Percentiles rank a stretch among this genome's conserved stretches.
Evolutionary conservation across 2,888 invertebrate species (phyloP).

Genomic region (Polymixis lichenea): DNA sequence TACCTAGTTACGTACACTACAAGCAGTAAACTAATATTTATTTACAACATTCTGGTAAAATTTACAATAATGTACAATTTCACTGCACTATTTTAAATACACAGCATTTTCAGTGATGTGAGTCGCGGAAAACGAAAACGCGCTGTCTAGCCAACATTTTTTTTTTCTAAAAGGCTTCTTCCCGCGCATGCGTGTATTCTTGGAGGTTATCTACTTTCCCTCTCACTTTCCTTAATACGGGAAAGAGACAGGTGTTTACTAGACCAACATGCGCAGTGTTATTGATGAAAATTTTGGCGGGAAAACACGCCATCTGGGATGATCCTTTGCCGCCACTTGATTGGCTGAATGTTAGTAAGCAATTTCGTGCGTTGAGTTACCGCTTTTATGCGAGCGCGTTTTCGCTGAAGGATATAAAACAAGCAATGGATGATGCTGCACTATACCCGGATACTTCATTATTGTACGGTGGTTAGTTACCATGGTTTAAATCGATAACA

Average conservation of each 20-base stretch:
- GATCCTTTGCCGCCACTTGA: slow-evolving; percentile 54
- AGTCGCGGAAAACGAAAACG: slow-evolving; percentile 69
- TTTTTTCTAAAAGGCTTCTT: slow-evolving; percentile 62
- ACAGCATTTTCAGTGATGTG: slow-evolving; percentile 70
- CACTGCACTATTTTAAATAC: slow-evolving; percentile 68
- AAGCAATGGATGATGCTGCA: slow-evolving; percentile 22
- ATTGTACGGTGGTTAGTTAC: slow-evolving; percentile 26
- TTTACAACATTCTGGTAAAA: slow-evolving; percentile 60
- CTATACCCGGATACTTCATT: neutral
- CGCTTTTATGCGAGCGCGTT: slow-evolving; percentile 9
- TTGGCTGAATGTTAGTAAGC: slow-evolving; percentile 56
- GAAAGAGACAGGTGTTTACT: slow-evolving; percentile 72
- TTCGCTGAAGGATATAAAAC: slow-evolving; percentile 10
- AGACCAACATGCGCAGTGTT: slow-evolving; percentile 87
- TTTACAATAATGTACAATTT: slow-evolving; percentile 64
- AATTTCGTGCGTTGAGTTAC: slow-evolving; percentile 12
- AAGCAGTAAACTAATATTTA: slow-evolving; percentile 51
- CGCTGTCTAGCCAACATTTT: slow-evolving; percentile 62
- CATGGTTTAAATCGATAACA: slow-evolving; percentile 37
- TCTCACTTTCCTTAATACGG: slow-evolving; percentile 62
- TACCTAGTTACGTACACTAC: slow-evolving; percentile 57
- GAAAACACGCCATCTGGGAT: slow-evolving; percentile 70
- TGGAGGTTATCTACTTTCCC: slow-evolving; percentile 82
- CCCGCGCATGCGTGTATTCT: slow-evolving; percentile 82
- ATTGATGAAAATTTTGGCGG: slow-evolving; percentile 88